phyloP scores from a whole-genome alignment of 35 echinoderm and acorn worm genomes.

The Lytechinus variegatus region DNA sequence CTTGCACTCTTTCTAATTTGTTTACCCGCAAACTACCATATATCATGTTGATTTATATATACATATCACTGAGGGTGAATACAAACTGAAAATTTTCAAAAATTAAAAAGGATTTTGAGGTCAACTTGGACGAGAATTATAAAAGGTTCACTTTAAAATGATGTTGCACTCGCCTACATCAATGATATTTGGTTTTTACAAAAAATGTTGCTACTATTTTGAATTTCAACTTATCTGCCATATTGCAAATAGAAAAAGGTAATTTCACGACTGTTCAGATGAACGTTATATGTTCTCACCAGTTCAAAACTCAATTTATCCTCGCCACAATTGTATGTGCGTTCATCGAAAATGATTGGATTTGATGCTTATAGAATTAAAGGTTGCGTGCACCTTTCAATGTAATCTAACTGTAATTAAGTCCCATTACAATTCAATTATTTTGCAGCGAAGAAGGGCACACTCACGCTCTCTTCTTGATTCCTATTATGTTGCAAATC shows the following conservation, averaged over 20 bases:
- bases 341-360: neutral
- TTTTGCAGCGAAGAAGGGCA: neutral
- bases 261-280: neutral
- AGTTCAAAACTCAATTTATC: neutral
- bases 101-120: neutral
- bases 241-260: neutral
- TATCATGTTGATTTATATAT: too few relatives aligned
- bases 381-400: neutral
- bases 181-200: neutral
- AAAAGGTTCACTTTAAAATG: neutral
- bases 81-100: too few relatives aligned
- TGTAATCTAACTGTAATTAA: neutral
- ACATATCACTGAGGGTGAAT: too few relatives aligned
- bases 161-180: neutral
- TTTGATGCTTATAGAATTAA: neutral
- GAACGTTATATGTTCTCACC: neutral
- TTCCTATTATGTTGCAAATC: neutral
- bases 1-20: neutral
- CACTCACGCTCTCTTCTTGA: neutral
- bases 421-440: neutral
- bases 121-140: neutral
- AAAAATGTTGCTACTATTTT: too few relatives aligned
- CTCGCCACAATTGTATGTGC: neutral
- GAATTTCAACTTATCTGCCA: neutral
- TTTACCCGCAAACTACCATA: neutral